A percentile compares a stretch with the other conserved stretches of the same genome.
Conservation (phyloP, 2,113 vertebrate species). For the Coreoperca whiteheadi region DNA sequence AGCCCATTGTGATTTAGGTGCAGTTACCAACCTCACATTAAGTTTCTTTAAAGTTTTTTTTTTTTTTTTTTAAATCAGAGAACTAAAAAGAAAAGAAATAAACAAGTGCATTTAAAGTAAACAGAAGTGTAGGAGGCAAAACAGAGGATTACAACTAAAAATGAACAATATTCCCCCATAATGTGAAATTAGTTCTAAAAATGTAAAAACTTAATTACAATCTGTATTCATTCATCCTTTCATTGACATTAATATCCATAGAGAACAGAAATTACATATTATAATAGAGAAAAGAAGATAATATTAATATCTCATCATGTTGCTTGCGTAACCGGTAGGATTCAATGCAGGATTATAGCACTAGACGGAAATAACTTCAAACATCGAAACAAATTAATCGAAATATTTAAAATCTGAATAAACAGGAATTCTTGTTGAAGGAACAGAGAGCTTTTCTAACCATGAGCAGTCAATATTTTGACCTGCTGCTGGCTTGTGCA, state of each 20-base stretch:
- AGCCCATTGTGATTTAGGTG: constrained; percentile 36
- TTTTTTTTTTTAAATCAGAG: background rate
- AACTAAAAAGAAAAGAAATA: background rate
- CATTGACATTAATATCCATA: constrained; percentile 39
- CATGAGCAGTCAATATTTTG: background rate
- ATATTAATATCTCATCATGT: constrained; percentile 26
- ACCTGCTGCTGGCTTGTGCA: background rate
- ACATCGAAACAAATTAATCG: constrained; percentile 42
- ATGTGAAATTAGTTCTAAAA: constrained; percentile 22
- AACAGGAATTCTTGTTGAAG: background rate
- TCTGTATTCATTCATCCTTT: constrained; percentile 37
- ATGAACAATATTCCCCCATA: background rate
- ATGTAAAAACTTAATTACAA: constrained; percentile 9
- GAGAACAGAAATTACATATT: constrained; percentile 31
- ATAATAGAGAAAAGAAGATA: constrained; percentile 36
- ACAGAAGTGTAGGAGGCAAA: background rate
- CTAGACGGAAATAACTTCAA: constrained; percentile 42
- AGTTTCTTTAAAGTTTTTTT: background rate
- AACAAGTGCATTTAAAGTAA: background rate
- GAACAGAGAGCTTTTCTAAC: constrained; percentile 3
- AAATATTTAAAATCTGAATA: constrained; percentile 23
- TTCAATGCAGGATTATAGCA: constrained; percentile 46
- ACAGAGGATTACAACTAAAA: constrained; percentile 22
- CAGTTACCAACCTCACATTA: constrained; percentile 20
- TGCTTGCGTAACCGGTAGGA: constrained; percentile 30